Evolutionary conservation across 2,113 vertebrate genomes (phyloP).

Genomic region (Salvelinus namaycush): DNA sequence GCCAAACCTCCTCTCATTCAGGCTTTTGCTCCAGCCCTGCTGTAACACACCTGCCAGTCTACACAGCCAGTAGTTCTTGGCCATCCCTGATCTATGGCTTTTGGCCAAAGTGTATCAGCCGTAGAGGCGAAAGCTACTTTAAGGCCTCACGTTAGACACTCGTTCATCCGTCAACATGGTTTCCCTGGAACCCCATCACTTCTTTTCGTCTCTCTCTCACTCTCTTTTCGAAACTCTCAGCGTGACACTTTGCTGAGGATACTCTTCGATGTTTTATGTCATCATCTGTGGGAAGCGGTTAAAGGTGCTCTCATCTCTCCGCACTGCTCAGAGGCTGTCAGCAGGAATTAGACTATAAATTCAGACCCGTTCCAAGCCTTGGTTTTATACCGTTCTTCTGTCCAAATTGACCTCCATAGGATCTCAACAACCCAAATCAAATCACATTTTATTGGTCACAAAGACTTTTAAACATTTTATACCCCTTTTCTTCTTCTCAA

Average conservation of each 20-base stretch:
- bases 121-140: too few species aligned
- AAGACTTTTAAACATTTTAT: too few species aligned
- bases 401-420: conserved; percentile 29
- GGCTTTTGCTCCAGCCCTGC: too few species aligned
- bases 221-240: conserved; percentile 30
- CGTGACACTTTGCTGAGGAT: conserved; percentile 37
- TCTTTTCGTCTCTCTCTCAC: conserved; percentile 9
- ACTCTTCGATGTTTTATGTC: conserved; percentile 56
- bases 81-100: too few species aligned
- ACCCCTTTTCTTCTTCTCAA: too few species aligned
- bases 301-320: conserved; percentile 42
- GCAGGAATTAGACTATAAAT: conserved; percentile 50
- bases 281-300: conserved; percentile 32
- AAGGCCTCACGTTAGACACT: conserved; percentile 5
- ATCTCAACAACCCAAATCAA: neutral
- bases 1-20: too few species aligned
- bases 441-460: too few species aligned
- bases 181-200: neutral
- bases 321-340: conserved; percentile 23
- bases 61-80: too few species aligned
- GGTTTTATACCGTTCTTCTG: neutral
- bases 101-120: too few species aligned
- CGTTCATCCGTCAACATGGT: conserved; percentile 1
- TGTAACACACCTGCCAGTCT: too few species aligned
- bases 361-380: conserved; percentile 2